Evolutionary conservation across 2,888 invertebrate genomes (phyloP), one percentile per base, ranked within the genome.

Genomic region (Antheraea yamamai): DNA sequence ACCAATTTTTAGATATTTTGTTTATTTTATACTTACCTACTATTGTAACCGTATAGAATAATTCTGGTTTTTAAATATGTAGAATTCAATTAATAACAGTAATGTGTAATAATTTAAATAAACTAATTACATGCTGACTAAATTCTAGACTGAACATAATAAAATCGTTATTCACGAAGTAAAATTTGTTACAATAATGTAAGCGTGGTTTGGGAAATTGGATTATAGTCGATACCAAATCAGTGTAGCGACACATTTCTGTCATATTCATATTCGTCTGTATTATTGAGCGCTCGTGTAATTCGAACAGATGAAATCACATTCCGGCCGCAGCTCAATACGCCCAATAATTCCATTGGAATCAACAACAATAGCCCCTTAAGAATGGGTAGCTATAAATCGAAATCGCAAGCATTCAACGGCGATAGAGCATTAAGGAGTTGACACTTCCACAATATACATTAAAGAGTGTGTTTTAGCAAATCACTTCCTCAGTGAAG

Each of bases 381-480:
- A 90, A 89, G 89, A 91, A 91, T 87, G 89, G 86, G 90, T 90
- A 88, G 87, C 88, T 87, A 92, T 93, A 93, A 93, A 92, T 92
- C 91, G 91, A 89, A 91, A 88, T 87, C 88, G 85, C 85, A 86
- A 85, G 79, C 84, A 91, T 90, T 90, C 90, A 89, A 91, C 90
- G 88, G 89, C 92, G 91, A 93, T 92, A 88, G 89, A 87, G 91
- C 92, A 92, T 93, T 92, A 93, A 92, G 90, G 84, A 89, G 87
- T 89, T 86, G 87, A 89, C 90, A 87, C 92, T 89, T 90, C 87
- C 84, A 92, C 92, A 92, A 94, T 93, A 87, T 89, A 92, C 92
- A 93, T 92, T 93, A 92, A 75, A 89, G 90, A 91, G 90, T 91
- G 88, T 93, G 91, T 94, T 94, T 93, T 90, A 92, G 92, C 94